Conservation (phyloP, 2,797 vertebrate species). For the Phrynocephalus vlangalii region DNA sequence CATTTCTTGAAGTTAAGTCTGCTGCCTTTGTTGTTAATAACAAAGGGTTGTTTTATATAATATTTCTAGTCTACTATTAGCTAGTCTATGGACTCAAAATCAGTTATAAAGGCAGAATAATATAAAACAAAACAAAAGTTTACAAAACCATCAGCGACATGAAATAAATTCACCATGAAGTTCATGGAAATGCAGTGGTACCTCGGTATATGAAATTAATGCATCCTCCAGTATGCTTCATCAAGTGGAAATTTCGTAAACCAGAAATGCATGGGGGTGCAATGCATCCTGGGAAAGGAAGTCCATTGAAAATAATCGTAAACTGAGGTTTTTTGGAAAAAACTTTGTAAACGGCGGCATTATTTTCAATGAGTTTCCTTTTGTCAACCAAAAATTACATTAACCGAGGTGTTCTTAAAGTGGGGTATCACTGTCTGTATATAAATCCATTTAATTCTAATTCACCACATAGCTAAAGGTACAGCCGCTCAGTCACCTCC, state of each 20-base stretch:
- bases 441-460: neutral
- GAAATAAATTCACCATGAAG: neutral
- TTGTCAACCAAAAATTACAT: too few species aligned
- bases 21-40: neutral
- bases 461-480: neutral
- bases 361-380: too few species aligned
- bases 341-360: too few species aligned
- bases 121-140: conserved; percentile 10
- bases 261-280: too few species aligned
- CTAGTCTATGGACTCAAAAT: neutral
- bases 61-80: neutral
- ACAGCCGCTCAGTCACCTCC: neutral
- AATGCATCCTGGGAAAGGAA: too few species aligned
- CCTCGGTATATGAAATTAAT: too few species aligned
- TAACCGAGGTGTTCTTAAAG: too few species aligned
- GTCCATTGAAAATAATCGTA: too few species aligned
- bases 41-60: neutral
- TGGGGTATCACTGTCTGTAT: neutral
- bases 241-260: too few species aligned
- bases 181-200: neutral
- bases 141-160: neutral
- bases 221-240: too few species aligned
- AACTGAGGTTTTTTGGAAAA: too few species aligned
- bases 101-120: neutral
- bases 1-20: neutral